Base-by-base conservation (phyloP, 2,113 vertebrate species). In the Salvator merianae region DNA sequence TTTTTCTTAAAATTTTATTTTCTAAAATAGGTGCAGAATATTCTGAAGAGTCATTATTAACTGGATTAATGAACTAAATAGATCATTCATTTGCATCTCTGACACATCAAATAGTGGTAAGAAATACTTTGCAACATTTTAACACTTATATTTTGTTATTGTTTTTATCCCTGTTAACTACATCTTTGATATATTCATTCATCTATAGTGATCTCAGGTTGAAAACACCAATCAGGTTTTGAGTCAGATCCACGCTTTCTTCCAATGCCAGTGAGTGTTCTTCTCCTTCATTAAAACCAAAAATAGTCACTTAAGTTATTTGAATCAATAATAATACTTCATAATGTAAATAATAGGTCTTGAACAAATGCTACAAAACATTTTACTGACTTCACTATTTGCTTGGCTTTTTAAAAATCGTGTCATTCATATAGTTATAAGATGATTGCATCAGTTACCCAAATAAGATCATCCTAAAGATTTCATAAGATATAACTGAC, bases 51-150 rank as follows among this genome's bases (percentile, higher is more conserved):
- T 93, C 89, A 84, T 91, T 96, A 79, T 84, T 91, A 24, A 74
- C 90, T 91, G 94, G 94, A 95, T 94, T 82, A 76, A 95, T 93
- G 91, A 95, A 95, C 89, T 76, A 69, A 91, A 93, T 91, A 91
- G 87, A 66, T 92, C 86, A 84, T 82, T 93, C 89, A 82, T 55
- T 90, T 89, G 82, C 47, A 93, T 91, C 86, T 90, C 87, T 89
- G 93, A 88, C 1, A 88, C 1, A 1, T 88, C 90, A 87, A 74
- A 85, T 59, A 77, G 87, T 93, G 95, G 96, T 97, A 96, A 93
- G 94, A 89, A 28, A 87, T 13, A 50, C 9, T 63, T 72, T 73
- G 53, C n/a, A 30, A 5, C 38, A 50, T 65, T 14, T 82, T 79
- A 30, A 1, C 0, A 65, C 55, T 59, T 59, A 34, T 82, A 82